Percentiles rank a stretch among this genome's conserved stretches.
Evolutionary conservation across 2,113 vertebrate species (phyloP).

Genomic region (Pristiophorus japonicus): DNA sequence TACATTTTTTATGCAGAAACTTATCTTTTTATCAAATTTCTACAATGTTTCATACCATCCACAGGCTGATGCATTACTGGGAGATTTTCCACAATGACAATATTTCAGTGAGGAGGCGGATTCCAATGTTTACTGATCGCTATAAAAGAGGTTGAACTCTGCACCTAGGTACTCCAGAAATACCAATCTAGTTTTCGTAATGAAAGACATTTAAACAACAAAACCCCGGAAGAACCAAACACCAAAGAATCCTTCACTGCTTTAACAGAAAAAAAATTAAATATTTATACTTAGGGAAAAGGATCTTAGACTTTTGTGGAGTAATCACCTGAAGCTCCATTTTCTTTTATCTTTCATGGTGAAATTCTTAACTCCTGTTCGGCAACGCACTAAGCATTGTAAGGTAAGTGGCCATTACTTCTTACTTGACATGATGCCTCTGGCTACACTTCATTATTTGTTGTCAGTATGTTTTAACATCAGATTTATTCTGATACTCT

Average conservation of each 20-base stretch:
- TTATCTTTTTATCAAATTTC: not conserved
- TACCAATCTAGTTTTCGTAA: not conserved
- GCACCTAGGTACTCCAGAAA: not conserved
- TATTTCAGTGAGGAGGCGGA: not conserved
- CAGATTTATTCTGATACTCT: not conserved
- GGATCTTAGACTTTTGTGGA: not conserved
- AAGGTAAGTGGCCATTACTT: not conserved
- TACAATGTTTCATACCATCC: not conserved
- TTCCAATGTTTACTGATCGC: not conserved
- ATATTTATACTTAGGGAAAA: not conserved
- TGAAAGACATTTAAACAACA: not conserved
- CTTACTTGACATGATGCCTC: not conserved
- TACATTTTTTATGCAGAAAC: not conserved
- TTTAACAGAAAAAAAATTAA: not conserved
- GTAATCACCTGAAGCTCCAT: not conserved
- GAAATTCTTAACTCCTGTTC: not conserved
- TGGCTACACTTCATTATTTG: not conserved
- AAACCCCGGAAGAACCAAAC: not conserved
- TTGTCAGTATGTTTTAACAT: not conserved
- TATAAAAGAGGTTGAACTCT: constrained; percentile 5
- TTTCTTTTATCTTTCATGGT: not conserved
- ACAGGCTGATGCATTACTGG: not conserved
- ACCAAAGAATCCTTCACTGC: not conserved
- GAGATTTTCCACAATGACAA: not conserved
- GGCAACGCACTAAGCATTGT: not conserved